Conservation (phyloP, 2,888 invertebrate genomes). For the Agrotis clavis region DNA sequence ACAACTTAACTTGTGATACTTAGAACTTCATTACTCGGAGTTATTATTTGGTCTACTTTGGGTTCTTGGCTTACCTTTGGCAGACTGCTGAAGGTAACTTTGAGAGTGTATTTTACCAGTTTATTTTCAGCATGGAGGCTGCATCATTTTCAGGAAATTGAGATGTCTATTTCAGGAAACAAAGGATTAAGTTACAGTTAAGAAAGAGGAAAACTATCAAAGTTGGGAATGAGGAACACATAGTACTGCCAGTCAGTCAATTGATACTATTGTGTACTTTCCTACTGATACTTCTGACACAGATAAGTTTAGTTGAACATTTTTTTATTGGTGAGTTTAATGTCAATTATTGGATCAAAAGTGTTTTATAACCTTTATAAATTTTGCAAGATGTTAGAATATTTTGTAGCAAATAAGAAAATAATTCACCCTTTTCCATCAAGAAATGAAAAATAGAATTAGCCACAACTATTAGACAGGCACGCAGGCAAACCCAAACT, state of each 20-base stretch:
- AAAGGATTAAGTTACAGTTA: not conserved
- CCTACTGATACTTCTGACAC: not conserved
- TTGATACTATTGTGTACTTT: not conserved
- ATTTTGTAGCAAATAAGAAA: not conserved
- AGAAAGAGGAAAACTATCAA: slow-evolving; percentile 1
- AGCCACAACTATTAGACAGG: slow-evolving; percentile 15
- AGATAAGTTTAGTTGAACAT: no score
- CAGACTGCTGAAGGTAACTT: slow-evolving; percentile 21
- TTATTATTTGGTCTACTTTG: slow-evolving; percentile 44
- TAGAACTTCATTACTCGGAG: slow-evolving; percentile 63
- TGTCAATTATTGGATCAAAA: no score
- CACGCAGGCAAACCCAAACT: slow-evolving; percentile 1
- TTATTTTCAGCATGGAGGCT: not conserved
- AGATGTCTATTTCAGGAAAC: not conserved
- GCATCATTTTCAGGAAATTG: not conserved
- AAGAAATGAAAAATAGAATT: slow-evolving; percentile 1
- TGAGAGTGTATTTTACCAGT: slow-evolving; percentile 17
- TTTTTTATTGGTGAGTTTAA: no score
- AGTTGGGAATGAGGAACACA: not conserved
- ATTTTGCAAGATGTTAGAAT: no score
- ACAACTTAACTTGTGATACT: slow-evolving; percentile 63
- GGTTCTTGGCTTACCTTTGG: slow-evolving; percentile 20
- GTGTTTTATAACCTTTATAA: no score
- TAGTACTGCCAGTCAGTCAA: not conserved
- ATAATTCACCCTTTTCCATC: not conserved